Evolutionary conservation across 2,888 invertebrate species (phyloP).

Genomic region (Taphrorychus bicolor): DNA sequence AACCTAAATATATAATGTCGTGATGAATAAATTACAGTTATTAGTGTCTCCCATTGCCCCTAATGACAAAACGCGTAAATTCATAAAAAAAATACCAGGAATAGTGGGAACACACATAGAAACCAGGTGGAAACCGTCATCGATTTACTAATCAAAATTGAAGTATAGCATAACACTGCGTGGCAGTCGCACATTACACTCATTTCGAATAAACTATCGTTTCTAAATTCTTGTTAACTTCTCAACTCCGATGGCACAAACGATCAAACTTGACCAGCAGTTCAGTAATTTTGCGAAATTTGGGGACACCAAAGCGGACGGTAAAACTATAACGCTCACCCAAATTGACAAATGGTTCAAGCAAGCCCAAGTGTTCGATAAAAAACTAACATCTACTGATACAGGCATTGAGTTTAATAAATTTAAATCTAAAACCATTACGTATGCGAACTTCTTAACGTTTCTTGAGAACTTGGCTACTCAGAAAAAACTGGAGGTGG

Average conservation of each 20-base stretch:
- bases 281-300: conserved; percentile 87
- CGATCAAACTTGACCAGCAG: conserved; percentile 64
- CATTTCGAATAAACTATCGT: too few relatives aligned
- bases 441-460: conserved; percentile 58
- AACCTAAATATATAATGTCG: too few relatives aligned
- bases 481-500: conserved; percentile 75
- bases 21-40: not conserved
- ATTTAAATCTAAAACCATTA: conserved; percentile 65
- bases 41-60: too few relatives aligned
- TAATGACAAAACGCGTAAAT: too few relatives aligned
- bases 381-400: conserved; percentile 85
- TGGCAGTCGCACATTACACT: too few relatives aligned
- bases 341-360: conserved; percentile 96
- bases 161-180: too few relatives aligned
- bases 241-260: not conserved
- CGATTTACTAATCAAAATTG: too few relatives aligned
- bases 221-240: too few relatives aligned
- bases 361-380: conserved; percentile 77
- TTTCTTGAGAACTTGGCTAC: conserved; percentile 84
- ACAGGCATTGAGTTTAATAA: conserved; percentile 91
- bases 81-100: too few relatives aligned
- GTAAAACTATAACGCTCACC: conserved; percentile 83
- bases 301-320: conserved; percentile 86
- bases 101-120: too few relatives aligned
- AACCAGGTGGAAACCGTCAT: too few relatives aligned